Evolutionary conservation across 2,888 invertebrate genomes (phyloP).

Genomic region (Pterobdella sp.): DNA sequence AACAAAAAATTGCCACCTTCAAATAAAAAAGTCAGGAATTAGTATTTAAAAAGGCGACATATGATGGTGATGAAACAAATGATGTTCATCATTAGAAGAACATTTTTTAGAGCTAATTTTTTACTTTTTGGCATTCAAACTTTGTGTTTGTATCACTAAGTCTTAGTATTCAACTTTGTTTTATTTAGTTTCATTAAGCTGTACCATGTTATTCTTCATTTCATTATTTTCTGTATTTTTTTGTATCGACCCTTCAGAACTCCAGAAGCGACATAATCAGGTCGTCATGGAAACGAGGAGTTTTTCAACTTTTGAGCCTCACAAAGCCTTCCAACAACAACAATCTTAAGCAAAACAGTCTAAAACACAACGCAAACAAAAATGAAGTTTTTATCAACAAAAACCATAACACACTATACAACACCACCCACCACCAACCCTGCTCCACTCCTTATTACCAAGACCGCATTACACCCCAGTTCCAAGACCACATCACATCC

Average conservation of each 20-base stretch:
- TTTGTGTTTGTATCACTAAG: background rate
- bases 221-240: too few relatives aligned
- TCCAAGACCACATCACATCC: too few relatives aligned
- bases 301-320: slow-evolving; percentile 29
- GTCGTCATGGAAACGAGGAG: slow-evolving; percentile 30
- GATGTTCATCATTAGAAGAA: too few relatives aligned
- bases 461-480: too few relatives aligned
- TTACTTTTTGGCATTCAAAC: background rate
- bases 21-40: background rate
- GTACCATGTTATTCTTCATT: background rate
- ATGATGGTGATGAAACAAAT: too few relatives aligned
- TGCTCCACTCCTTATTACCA: too few relatives aligned
- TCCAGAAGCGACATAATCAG: background rate
- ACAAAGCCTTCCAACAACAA: slow-evolving; percentile 24
- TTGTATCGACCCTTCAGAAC: too few relatives aligned
- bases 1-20: background rate
- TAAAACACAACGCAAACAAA: slow-evolving; percentile 19
- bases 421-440: slow-evolving; percentile 13
- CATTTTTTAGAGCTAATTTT: slow-evolving; percentile 11
- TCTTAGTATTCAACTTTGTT: background rate
- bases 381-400: background rate
- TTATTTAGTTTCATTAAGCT: background rate
- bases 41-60: too few relatives aligned
- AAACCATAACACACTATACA: background rate
- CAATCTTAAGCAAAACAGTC: slow-evolving; percentile 25